Conservation (phyloP, 2,888 invertebrate species). For the Pyralis farinalis region DNA sequence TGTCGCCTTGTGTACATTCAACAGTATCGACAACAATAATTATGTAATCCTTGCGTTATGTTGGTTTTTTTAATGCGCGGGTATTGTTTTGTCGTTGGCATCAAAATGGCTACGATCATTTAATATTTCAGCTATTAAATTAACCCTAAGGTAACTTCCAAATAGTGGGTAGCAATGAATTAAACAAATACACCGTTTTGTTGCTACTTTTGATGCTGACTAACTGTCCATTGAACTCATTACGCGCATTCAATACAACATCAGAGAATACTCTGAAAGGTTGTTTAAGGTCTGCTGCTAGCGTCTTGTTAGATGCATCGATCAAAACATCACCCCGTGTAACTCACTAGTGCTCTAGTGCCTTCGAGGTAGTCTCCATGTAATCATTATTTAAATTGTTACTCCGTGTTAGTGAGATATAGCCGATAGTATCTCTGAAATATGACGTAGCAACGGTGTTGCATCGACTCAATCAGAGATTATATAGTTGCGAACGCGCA, state of each 20-base stretch:
- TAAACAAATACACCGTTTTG: too few species aligned
- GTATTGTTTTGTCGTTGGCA: conserved; percentile 5
- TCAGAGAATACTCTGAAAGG: too few species aligned
- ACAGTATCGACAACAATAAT: conserved; percentile 4
- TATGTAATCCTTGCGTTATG: conserved; percentile 3
- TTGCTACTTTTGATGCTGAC: too few species aligned
- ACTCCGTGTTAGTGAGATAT: conserved; percentile 68
- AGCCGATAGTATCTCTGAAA: conserved; percentile 37
- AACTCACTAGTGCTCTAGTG: conserved; percentile 71
- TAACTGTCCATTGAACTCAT: too few species aligned
- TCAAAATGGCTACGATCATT: background rate
- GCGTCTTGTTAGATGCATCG: too few species aligned
- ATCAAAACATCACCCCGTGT: background rate
- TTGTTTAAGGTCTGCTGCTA: too few species aligned
- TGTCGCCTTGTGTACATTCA: background rate
- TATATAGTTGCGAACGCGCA: conserved; percentile 5
- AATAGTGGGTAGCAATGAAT: too few species aligned
- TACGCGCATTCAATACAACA: too few species aligned
- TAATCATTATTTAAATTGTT: conserved; percentile 36
- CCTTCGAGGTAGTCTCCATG: conserved; percentile 52
- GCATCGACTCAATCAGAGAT: conserved; percentile 8
- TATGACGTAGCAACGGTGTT: conserved; percentile 13
- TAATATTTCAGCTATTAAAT: too few species aligned
- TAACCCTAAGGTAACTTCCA: too few species aligned
- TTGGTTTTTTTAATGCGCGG: conserved; percentile 1